Evolutionary conservation across 2,888 invertebrate species (phyloP).

Genomic region (Druceiella hillmani): DNA sequence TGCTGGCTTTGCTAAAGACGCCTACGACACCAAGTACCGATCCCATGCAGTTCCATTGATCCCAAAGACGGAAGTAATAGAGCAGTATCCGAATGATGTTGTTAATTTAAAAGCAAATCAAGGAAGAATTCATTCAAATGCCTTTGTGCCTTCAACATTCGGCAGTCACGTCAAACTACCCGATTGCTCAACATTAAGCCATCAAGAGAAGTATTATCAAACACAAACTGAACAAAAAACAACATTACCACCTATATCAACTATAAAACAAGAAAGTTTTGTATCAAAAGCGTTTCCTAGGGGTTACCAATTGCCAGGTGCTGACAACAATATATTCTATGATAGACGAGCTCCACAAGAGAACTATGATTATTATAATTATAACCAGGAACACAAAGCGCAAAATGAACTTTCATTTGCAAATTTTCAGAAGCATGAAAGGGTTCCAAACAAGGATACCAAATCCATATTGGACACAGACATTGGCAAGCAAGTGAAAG

Average conservation of each 20-base stretch:
- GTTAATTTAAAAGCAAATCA: conserved; percentile 31
- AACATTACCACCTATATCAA: conserved; percentile 46
- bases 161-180: neutral
- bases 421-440: conserved; percentile 43
- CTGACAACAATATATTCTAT: conserved; percentile 30
- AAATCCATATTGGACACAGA: conserved; percentile 32
- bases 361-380: conserved; percentile 28
- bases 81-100: conserved; percentile 43
- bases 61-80: conserved; percentile 45
- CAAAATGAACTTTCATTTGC: conserved; percentile 32
- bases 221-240: conserved; percentile 33
- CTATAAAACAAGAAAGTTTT: conserved; percentile 48
- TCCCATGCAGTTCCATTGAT: conserved; percentile 42
- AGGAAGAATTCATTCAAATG: conserved; percentile 21
- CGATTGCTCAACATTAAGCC: neutral
- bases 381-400: conserved; percentile 31
- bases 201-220: neutral
- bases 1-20: conserved; percentile 40
- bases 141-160: conserved; percentile 3
- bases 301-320: no score
- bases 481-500: no score
- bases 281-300: conserved; percentile 32
- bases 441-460: conserved; percentile 30
- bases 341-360: conserved; percentile 32
- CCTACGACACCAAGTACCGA: conserved; percentile 42